Conservation (phyloP, 23 tunicate species). For the Trididemnum clinides region DNA sequence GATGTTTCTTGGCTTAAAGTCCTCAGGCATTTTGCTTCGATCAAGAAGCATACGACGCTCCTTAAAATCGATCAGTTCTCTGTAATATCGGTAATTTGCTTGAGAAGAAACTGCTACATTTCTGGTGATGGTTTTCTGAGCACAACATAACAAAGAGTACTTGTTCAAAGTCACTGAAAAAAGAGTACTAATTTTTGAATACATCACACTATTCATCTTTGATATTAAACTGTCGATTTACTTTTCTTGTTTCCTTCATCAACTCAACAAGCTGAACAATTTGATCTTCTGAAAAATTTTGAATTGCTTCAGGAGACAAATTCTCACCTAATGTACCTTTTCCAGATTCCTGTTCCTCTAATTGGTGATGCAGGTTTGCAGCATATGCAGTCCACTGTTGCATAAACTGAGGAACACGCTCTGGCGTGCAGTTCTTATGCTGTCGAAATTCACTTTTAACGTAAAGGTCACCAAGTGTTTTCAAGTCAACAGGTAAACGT, state of each 20-base stretch:
- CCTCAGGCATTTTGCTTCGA: too few relatives aligned
- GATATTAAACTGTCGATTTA: constrained; percentile 61
- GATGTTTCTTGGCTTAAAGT: too few relatives aligned
- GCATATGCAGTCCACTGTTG: constrained; percentile 87
- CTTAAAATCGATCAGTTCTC: neutral
- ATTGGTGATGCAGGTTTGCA: constrained; percentile 51
- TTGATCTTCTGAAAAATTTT: constrained; percentile 78
- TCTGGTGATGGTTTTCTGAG: too few relatives aligned
- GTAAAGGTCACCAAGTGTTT: constrained; percentile 88
- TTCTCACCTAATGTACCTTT: constrained; percentile 48
- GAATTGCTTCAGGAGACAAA: constrained; percentile 43
- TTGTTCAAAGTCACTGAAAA: too few relatives aligned
- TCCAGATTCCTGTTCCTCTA: neutral
- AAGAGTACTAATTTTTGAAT: too few relatives aligned
- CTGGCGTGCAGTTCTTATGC: constrained; percentile 80
- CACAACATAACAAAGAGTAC: too few relatives aligned
- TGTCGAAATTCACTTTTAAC: constrained; percentile 84
- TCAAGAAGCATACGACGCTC: too few relatives aligned
- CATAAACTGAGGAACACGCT: constrained; percentile 82
- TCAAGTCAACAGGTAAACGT: constrained; percentile 70
- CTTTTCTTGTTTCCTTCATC: constrained; percentile 86
- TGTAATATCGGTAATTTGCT: neutral
- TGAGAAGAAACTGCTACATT: too few relatives aligned
- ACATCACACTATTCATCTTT: constrained; percentile 44
- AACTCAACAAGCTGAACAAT: constrained; percentile 89